Evolutionary conservation across 1,140 invertebrate species (phyloP).

Genomic region (Drosophila equinoxialis): DNA sequence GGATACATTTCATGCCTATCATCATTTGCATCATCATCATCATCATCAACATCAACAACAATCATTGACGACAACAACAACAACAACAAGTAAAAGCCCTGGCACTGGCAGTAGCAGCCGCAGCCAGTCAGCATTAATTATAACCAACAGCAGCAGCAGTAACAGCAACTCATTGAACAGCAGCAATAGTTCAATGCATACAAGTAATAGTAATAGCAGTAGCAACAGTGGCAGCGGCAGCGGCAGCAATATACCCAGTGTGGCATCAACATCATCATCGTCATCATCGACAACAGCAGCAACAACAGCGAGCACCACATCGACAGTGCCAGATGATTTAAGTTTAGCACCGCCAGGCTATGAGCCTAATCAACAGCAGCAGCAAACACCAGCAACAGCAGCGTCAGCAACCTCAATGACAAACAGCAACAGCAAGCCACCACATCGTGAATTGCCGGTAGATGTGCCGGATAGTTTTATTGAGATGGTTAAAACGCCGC

Average conservation of each 20-base stretch:
- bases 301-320: slow-evolving; percentile 27
- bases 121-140: slow-evolving; percentile 16
- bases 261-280: neutral
- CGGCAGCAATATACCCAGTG: slow-evolving; percentile 7
- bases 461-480: slow-evolving; percentile 90
- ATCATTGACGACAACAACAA: neutral
- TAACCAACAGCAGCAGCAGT: slow-evolving; percentile 32
- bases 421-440: slow-evolving; percentile 26
- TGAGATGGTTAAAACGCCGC: slow-evolving; percentile 88
- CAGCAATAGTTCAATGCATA: slow-evolving; percentile 64
- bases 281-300: slow-evolving; percentile 13
- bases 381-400: slow-evolving; percentile 27
- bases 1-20: slow-evolving; percentile 69
- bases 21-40: slow-evolving; percentile 49
- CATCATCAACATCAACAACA: slow-evolving; percentile 20
- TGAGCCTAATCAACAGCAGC: slow-evolving; percentile 18
- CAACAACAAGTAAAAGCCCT: neutral
- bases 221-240: slow-evolving; percentile 35
- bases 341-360: slow-evolving; percentile 12
- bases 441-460: slow-evolving; percentile 88
- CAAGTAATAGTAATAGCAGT: slow-evolving; percentile 45
- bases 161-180: slow-evolving; percentile 61
- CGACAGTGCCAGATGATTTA: slow-evolving; percentile 27
- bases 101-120: neutral
- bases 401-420: slow-evolving; percentile 27